These are phyloP conservation scores for Simalia tracyae DNA, from an alignment of 2,797 vertebrate species.

Conservation along the genomic window DNA sequence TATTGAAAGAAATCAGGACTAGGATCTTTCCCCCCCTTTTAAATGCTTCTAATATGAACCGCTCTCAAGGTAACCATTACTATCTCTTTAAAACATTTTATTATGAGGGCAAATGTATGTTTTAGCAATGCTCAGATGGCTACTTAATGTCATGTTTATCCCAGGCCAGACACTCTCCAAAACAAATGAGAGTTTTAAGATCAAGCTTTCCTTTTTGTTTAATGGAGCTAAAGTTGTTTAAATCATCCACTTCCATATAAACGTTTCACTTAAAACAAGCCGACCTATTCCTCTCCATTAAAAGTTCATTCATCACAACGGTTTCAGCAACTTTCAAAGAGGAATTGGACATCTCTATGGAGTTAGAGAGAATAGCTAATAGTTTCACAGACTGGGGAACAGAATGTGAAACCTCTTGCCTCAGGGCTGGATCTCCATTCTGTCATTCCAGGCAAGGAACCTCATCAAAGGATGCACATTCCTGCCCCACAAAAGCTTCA, in stretches of 20 bases:
- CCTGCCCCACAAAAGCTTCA: neutral
- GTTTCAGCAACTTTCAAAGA: conserved; percentile 44
- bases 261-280: conserved; percentile 61
- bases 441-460: neutral
- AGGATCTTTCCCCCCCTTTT: conserved; percentile 37
- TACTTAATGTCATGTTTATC: conserved; percentile 65
- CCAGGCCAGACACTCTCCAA: conserved; percentile 40
- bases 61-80: conserved; percentile 70
- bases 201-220: conserved; percentile 46
- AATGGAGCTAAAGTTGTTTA: conserved; percentile 65
- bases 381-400: conserved; percentile 21
- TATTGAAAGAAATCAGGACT: conserved; percentile 62
- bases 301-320: conserved; percentile 64
- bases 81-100: conserved; percentile 69
- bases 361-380: conserved; percentile 23
- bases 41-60: conserved; percentile 56
- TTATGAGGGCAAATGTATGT: conserved; percentile 62
- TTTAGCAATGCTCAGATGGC: conserved; percentile 67
- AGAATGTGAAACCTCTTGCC: conserved; percentile 18
- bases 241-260: conserved; percentile 67
- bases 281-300: conserved; percentile 53
- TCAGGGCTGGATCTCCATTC: conserved; percentile 15
- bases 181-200: conserved; percentile 52
- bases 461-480: neutral
- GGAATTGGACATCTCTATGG: conserved; percentile 38